Evolutionary conservation across 1,140 invertebrate genomes (phyloP).

Genomic region (Lineus longissimus): DNA sequence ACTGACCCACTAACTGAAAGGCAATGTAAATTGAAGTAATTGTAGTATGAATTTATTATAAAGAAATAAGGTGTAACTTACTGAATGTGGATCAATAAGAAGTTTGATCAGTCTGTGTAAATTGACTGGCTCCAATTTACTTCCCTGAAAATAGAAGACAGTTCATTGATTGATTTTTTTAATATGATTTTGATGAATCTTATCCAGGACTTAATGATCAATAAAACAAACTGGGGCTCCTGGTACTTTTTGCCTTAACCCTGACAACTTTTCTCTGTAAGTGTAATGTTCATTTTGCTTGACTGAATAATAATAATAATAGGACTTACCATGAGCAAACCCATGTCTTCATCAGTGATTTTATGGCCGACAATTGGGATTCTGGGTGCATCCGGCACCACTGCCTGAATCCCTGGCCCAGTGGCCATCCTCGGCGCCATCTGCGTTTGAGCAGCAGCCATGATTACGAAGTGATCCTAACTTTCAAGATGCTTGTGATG

Average conservation of each 20-base stretch:
- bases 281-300: too few relatives aligned
- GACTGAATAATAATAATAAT: too few relatives aligned
- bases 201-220: too few relatives aligned
- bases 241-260: too few relatives aligned
- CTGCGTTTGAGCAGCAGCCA: not conserved
- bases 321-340: constrained; percentile 39
- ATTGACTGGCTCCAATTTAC: constrained; percentile 43
- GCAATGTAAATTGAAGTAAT: not conserved
- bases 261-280: too few relatives aligned
- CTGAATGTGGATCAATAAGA: constrained; percentile 51
- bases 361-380: constrained; percentile 48
- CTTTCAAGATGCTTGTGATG: too few relatives aligned
- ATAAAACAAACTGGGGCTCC: too few relatives aligned
- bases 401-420: not conserved
- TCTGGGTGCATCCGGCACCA: constrained; percentile 18
- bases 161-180: too few relatives aligned
- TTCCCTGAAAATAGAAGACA: constrained; percentile 31
- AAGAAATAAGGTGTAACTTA: constrained; percentile 24
- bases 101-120: constrained; percentile 51
- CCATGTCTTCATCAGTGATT: constrained; percentile 50
- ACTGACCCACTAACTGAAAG: not conserved
- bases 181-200: too few relatives aligned
- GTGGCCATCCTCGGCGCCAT: not conserved
- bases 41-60: not conserved
- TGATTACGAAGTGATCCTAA: not conserved